Conservation (phyloP, 1,140 invertebrate genomes). For the Myzus persicae region DNA sequence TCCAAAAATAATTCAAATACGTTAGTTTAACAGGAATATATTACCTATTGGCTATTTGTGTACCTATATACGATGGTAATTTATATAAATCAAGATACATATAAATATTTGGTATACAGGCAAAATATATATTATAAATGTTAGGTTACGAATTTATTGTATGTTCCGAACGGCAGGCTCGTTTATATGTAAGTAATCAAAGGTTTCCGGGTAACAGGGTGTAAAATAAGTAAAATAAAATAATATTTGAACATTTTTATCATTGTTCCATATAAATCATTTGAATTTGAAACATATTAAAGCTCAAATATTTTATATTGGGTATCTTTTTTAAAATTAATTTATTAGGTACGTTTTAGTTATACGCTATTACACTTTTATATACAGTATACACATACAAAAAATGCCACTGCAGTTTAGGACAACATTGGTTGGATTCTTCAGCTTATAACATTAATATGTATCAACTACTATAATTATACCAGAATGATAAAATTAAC, state of each 20-base stretch:
- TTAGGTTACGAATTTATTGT: no score
- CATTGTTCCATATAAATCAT: not conserved
- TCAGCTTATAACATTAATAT: not conserved
- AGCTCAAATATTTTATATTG: not conserved
- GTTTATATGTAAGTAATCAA: no score
- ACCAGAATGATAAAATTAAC: no score
- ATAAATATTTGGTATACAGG: no score
- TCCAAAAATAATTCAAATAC: no score
- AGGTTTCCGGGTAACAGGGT: not conserved
- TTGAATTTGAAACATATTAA: not conserved
- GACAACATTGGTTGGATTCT: not conserved
- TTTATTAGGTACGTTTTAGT: not conserved
- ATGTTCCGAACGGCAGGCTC: no score
- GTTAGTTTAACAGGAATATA: no score
- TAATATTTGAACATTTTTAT: not conserved
- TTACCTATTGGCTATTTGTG: no score
- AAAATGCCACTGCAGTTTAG: not conserved
- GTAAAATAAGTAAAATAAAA: not conserved
- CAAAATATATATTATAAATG: no score
- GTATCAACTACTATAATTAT: no score
- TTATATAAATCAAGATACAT: no score
- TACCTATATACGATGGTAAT: no score
- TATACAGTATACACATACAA: not conserved
- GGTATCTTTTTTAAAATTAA: not conserved
- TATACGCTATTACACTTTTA: not conserved